Evolutionary conservation across 2,797 vertebrate species (phyloP), one percentile per base, ranked within the genome.

Genomic region (Poliocrania exsul): DNA sequence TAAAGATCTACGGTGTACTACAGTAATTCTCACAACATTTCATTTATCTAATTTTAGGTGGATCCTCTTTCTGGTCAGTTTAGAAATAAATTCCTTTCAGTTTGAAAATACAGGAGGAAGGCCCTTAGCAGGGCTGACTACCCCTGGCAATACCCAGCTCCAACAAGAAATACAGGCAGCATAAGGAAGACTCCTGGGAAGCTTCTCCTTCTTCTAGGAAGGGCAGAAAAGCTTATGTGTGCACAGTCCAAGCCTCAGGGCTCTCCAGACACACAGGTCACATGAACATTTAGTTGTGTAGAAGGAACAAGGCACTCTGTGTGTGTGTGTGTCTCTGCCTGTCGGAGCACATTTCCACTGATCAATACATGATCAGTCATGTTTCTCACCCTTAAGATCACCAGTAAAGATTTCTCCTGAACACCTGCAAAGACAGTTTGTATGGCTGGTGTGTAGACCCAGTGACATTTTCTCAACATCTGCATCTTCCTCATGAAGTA

Each of bases 71-170:
- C 75, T 53, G 53, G 35, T 10, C 62, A 60, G 37, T 5, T 56
- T 11, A 62, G 33, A 5, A 54, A 42, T 29, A 61, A 28, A 8
- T 49, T 53, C 33, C 28, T 57, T 57, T 60, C 51, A 53, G 56
- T 69, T 17, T 50, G 56, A 81, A 81, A 83, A 77, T 6, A 44
- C 6, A 37, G 47, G 31, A 69, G 21, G 37, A 77, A 29, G 21
- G 16, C 12, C 81, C 56, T 44, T 31, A 16, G 21, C n/a, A 24
- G 40, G 31, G 77, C 50, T 67, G 72, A 31, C 24, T 56, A 6
- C 51, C 38, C 26, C 12, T 8, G 5, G 24, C 7, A 4, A 26
- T 1, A 6, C 5, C 3, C 0, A 1, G 42, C 50, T 69, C 69
- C 58, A 42, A 13, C 2, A 71, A 44, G 49, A 58, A 77, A 35